These are phyloP conservation scores for Amiota communis DNA, from an alignment of 2,888 invertebrate genomes.

Conservation along the genomic window DNA sequence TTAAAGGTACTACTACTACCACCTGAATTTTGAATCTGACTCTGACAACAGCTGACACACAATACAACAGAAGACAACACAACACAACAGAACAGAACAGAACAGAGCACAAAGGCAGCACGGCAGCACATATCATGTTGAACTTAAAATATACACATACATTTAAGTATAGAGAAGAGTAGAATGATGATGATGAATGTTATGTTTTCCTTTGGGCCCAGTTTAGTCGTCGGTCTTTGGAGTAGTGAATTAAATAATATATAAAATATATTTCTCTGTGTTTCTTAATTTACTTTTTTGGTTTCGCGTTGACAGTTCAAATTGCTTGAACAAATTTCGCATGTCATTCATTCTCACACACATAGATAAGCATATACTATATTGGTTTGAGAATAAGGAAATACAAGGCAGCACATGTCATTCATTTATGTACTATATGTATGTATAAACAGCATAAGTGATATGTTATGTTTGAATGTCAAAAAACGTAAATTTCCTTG, in stretches of 20 bases:
- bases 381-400: neutral
- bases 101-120: no score
- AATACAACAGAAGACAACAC: no score
- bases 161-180: no score
- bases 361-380: slow-evolving; percentile 15
- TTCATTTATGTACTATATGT: neutral
- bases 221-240: no score
- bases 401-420: neutral
- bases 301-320: slow-evolving; percentile 65
- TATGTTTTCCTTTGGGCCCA: no score
- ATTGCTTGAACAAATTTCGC: slow-evolving; percentile 65
- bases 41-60: no score
- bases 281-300: slow-evolving; percentile 67
- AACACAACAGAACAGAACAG: no score
- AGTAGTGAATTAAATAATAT: slow-evolving; percentile 58
- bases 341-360: slow-evolving; percentile 54
- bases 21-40: no score
- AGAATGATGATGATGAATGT: no score
- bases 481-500: slow-evolving; percentile 50
- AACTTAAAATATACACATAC: no score
- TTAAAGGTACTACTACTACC: no score
- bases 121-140: no score
- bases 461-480: slow-evolving; percentile 66
- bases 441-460: slow-evolving; percentile 55
- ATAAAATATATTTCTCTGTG: slow-evolving; percentile 30